A percentile compares a stretch with the other conserved stretches of the same genome.
Conservation (phyloP, 2,797 vertebrate species). For the Coregonus ussuriensis region DNA sequence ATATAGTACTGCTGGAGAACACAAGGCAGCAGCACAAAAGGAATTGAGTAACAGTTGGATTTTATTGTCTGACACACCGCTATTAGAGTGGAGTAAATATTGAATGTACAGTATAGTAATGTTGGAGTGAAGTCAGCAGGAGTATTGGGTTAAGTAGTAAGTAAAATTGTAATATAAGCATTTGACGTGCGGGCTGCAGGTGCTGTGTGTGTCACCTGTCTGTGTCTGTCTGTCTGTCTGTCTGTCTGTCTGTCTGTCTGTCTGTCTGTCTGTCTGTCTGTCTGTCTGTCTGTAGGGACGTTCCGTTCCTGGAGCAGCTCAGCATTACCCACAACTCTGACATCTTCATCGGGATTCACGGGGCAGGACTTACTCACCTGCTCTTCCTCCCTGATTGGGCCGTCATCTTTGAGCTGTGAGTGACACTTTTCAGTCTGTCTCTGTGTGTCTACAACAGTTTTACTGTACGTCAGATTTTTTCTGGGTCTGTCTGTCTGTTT, state of each 20-base stretch:
- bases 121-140: neutral
- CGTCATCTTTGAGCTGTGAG: conserved; percentile 95
- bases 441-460: conserved; percentile 1
- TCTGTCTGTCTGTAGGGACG: conserved; percentile 73
- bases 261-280: conserved; percentile 20
- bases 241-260: conserved; percentile 13
- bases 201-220: neutral
- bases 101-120: neutral
- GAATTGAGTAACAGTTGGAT: neutral
- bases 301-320: conserved; percentile 90
- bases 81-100: neutral
- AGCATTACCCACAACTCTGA: conserved; percentile 94
- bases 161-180: neutral
- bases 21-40: neutral
- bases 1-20: neutral
- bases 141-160: neutral
- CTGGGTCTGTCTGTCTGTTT: conserved; percentile 18
- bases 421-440: conserved; percentile 44
- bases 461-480: neutral
- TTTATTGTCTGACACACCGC: neutral
- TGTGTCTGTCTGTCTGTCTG: conserved; percentile 14
- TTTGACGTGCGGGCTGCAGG: neutral
- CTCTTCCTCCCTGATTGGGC: conserved; percentile 98
- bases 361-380: conserved; percentile 95
- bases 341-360: conserved; percentile 96